Evolutionary conservation across 2,797 vertebrate genomes (phyloP), one percentile per base, ranked within the genome.

Genomic region (Telmatherina bonti): DNA sequence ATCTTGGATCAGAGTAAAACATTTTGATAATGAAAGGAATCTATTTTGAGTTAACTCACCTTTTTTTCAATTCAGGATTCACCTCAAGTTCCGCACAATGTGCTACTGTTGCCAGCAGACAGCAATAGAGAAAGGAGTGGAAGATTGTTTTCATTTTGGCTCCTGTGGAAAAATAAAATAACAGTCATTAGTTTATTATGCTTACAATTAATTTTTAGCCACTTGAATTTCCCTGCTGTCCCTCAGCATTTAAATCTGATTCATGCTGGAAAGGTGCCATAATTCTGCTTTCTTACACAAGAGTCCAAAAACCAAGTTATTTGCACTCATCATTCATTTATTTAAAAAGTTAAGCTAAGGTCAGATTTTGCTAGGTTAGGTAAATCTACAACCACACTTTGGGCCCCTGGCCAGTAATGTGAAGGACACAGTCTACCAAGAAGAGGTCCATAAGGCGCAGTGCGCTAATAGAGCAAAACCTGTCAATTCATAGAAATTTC

Each of bases 61-160:
- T 97, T 92, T 95, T 96, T 94, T 93, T 95, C 88, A 96, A 93
- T 87, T 95, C 91, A 13, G 94, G 93, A 66, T 95, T 95, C 84
- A 95, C 85, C 85, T 97, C 94, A 85, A 95, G 88, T 67, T 96
- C 94, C 60, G 94, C 93, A 67, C 95, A 94, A 64, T 96, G 89
- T 80, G 96, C 93, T 79, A 94, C 91, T 85, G 91, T 91, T 27
- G 88, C 90, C 85, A 96, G 84, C 41, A 96, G 95, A 77, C 96
- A 95, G 87, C 97, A 92, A 82, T 85, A 97, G 85, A 98, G 82
- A 59, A 97, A 90, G 65, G 94, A 88, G 65, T 93, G 92, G 80
- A 95, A 90, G 78, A 94, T 79, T 82, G 95, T 72, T 89, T 96
- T 96, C 98, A 99, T 99, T 88, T 92, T 95, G 87, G 78, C 86